These are phyloP conservation scores for Borostomias antarcticus DNA, from an alignment of 2,797 vertebrate genomes.

Conservation along the genomic window DNA sequence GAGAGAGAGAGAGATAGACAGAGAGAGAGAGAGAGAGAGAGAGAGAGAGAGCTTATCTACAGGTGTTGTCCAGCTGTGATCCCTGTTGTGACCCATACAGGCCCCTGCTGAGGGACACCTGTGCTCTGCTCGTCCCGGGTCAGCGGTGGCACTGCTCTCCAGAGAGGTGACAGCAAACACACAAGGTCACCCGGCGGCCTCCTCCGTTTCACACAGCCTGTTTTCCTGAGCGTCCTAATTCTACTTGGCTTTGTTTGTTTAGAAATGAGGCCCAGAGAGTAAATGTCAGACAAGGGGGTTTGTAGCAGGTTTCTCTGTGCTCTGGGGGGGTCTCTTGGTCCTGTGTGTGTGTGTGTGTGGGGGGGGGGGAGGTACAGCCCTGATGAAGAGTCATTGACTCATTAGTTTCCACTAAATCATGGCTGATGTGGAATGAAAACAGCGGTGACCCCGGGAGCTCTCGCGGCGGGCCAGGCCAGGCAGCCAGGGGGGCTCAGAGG, in stretches of 20 bases:
- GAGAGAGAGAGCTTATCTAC: too few relatives aligned
- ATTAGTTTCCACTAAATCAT: constrained; percentile 68
- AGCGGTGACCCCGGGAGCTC: constrained; percentile 58
- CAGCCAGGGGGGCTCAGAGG: constrained; percentile 45
- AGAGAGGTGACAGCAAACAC: constrained; percentile 39
- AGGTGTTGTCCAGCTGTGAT: background rate
- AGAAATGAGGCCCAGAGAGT: constrained; percentile 31
- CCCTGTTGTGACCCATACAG: background rate
- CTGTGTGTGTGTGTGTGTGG: constrained; percentile 21
- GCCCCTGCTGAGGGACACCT: background rate
- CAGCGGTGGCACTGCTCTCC: constrained; percentile 29
- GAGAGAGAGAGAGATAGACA: background rate
- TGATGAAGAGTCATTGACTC: constrained; percentile 71
- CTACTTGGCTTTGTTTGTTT: constrained; percentile 35
- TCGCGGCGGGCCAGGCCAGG: constrained; percentile 14
- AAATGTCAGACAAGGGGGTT: background rate
- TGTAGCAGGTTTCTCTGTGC: accelerated
- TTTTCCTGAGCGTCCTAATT: constrained; percentile 43
- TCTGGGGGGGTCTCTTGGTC: constrained; percentile 24
- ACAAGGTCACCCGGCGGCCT: constrained; percentile 42
- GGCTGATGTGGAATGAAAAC: constrained; percentile 74
- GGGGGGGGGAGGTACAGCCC: constrained; percentile 30
- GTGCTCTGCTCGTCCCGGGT: constrained; percentile 18
- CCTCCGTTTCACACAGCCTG: constrained; percentile 25
- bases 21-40: background rate